Percentiles rank a stretch among this genome's conserved stretches.
Evolutionary conservation across 2,888 invertebrate species (phyloP).

Genomic region (Herminia tarsipennalis): DNA sequence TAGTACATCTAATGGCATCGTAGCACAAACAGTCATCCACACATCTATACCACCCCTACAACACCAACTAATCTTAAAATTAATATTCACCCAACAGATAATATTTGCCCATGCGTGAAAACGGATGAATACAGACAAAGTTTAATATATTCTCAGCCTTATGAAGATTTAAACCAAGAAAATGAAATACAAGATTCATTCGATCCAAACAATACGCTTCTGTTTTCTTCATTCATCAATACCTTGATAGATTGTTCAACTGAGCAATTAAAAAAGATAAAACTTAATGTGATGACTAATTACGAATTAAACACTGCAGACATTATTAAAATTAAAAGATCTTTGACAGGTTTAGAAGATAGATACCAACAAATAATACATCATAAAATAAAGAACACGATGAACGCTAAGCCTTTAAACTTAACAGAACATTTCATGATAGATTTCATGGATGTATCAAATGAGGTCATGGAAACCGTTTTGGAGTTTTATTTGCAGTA

Average conservation of each 20-base stretch:
- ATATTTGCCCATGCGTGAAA: not conserved
- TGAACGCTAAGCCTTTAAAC: conserved; percentile 34
- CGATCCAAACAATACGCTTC: conserved; percentile 9
- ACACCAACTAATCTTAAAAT: not conserved
- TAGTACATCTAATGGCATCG: no score
- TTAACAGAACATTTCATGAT: conserved; percentile 50
- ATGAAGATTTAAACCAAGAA: conserved; percentile 3
- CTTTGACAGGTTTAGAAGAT: conserved; percentile 41
- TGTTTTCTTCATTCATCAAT: conserved; percentile 32
- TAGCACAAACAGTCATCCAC: no score
- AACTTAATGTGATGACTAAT: conserved; percentile 44
- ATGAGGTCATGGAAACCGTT: conserved; percentile 49
- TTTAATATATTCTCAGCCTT: not conserved
- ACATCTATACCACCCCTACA: no score
- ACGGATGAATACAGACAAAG: not conserved
- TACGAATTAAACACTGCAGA: conserved; percentile 43
- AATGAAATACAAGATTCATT: no score
- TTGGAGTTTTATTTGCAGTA: conserved; percentile 43
- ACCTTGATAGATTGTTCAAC: conserved; percentile 40
- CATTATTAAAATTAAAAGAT: conserved; percentile 33
- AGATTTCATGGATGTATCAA: conserved; percentile 56
- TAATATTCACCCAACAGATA: not conserved
- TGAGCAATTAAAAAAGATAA: conserved; percentile 41
- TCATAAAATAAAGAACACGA: conserved; percentile 43
- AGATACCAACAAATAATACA: conserved; percentile 46